phyloP scores from a whole-genome alignment of 2,797 vertebrate genomes.

The Tiaroga cobitis region DNA sequence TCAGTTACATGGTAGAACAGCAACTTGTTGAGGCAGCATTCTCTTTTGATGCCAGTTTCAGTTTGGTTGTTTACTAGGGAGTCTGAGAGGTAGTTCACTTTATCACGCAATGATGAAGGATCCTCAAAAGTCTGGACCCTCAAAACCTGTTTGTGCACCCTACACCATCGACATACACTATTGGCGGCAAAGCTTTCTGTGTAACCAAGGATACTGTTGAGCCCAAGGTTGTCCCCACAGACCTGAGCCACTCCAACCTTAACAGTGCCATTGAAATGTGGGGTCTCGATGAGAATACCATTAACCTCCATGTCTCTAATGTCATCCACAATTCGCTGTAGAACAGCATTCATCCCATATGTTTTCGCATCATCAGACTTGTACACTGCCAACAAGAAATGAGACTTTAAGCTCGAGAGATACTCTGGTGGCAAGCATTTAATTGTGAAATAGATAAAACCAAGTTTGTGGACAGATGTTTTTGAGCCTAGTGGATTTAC shows the following conservation, averaged over 20 bases:
- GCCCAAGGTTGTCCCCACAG: neutral
- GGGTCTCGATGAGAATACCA: no score
- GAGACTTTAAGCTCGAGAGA: no score
- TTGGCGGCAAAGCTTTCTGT: conserved; percentile 3
- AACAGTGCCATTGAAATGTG: no score
- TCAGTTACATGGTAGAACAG: neutral
- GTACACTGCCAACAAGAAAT: no score
- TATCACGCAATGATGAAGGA: neutral
- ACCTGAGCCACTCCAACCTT: neutral
- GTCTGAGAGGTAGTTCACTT: conserved; percentile 1
- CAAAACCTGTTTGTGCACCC: neutral
- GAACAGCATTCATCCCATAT: no score
- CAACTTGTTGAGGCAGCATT: neutral
- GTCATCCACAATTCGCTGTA: no score
- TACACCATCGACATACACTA: neutral
- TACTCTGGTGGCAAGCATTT: no score
- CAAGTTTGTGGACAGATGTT: no score
- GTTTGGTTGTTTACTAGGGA: conserved; percentile 1
- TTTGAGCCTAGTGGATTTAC: no score
- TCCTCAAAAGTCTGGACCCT: neutral
- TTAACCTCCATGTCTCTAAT: no score
- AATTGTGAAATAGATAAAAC: no score
- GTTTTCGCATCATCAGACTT: no score
- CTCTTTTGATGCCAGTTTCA: conserved; percentile 15
- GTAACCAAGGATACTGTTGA: conserved; percentile 2